Evolutionary conservation across 35 echinoderm and acorn worm species (phyloP), one percentile per base, ranked within the genome.

Genomic region (Lytechinus pictus): DNA sequence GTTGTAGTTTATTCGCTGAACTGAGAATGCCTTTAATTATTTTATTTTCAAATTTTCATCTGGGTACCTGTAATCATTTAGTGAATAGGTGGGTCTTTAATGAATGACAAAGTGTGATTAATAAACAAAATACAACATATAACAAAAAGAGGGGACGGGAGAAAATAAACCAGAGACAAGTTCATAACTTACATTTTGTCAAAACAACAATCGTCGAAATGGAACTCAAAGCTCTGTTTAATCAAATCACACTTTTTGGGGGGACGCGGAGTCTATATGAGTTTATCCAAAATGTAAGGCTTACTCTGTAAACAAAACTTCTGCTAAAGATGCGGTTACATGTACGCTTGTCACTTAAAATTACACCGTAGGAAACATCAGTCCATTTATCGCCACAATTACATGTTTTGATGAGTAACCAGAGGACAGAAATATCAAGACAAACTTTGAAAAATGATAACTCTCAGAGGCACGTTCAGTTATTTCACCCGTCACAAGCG

Each of bases 381-480:
- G 14, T 33, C 88, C 4, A 4, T 9, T 52, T 10, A 28, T 29
- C 28, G 27, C 5, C 13, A 54, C 24, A 90, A 90, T 90, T 90
- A 90, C 88, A 90, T 90, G 88, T 90, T 90, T 90, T 90, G 88
- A 90, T 90, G 88, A 10, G 28, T 44, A 52, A 90, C 88, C 13
- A 52, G 88, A 79, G 16, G 66, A 19, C 19, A 79, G 28, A 90
- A 90, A 90, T 51, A 6, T 90, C 28, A 90, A 90, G 52, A 12
- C 29, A 90, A 90, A 12, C 52, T 52, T 29, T 90, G 28, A 44
- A 52, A 90, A 90, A 52, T 44, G 88, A 90, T 19, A 90, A 90
- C 16, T 90, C 88, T 52, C 88, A 5, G 88, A 52, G 88, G 29
- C 88, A 54, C 28, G 88, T 12, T 54, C 10, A 90, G 52, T 90